Conservation (phyloP, 2,888 invertebrate genomes). For the Chaitophorus viminalis region DNA sequence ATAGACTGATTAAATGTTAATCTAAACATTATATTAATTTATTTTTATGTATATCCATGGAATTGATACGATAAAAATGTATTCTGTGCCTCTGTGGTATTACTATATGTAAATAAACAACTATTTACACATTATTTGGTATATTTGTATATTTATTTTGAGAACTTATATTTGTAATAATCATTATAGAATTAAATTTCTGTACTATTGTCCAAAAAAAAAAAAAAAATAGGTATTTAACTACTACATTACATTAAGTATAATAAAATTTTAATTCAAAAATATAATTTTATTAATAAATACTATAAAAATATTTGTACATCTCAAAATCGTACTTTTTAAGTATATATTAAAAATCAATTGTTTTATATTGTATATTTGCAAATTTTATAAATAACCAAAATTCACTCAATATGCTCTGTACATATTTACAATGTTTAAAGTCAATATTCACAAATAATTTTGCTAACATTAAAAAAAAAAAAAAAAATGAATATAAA, state of each 20-base stretch:
- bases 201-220: background rate
- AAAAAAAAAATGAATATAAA: background rate
- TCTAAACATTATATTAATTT: background rate
- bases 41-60: background rate
- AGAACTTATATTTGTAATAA: background rate
- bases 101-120: conserved; percentile 11
- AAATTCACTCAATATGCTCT: background rate
- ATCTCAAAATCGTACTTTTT: background rate
- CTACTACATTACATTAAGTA: background rate
- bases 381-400: background rate
- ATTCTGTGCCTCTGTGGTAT: too few species aligned
- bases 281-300: background rate
- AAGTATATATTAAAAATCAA: background rate
- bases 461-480: background rate
- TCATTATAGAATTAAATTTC: too few species aligned
- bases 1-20: conserved; percentile 13
- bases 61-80: background rate
- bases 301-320: background rate
- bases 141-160: background rate
- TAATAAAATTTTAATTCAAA: too few species aligned
- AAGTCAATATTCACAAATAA: background rate
- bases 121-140: background rate
- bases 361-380: background rate
- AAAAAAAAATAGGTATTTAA: background rate
- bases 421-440: background rate